Percentiles rank a stretch among this genome's conserved stretches.
Conservation (phyloP, 2,888 invertebrate genomes). For the Tanypteryx hageni region DNA sequence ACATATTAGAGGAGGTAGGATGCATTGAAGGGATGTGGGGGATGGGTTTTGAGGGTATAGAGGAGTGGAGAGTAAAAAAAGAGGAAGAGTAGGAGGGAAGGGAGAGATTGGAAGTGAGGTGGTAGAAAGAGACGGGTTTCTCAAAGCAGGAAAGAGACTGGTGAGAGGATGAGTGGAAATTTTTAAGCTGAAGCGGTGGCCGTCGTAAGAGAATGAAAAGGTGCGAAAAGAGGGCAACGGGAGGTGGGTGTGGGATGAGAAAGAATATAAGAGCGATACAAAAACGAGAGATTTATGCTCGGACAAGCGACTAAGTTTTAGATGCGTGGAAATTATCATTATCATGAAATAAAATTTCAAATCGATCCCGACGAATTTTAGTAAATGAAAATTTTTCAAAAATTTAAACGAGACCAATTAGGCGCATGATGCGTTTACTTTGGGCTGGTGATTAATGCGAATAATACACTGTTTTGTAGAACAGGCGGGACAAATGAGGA, state of each 20-base stretch:
- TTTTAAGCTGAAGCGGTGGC: neutral
- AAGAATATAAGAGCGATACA: neutral
- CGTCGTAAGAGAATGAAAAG: no score
- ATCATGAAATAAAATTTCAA: no score
- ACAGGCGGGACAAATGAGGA: slow-evolving; percentile 10
- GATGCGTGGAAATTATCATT: no score
- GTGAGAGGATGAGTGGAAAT: neutral
- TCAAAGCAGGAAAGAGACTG: neutral
- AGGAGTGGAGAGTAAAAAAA: neutral
- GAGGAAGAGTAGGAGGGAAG: neutral
- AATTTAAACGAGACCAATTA: neutral
- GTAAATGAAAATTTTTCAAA: no score
- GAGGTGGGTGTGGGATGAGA: neutral
- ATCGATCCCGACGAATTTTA: no score
- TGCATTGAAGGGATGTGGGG: neutral
- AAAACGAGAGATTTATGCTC: no score
- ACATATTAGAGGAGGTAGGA: neutral
- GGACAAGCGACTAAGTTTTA: no score
- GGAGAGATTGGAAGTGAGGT: neutral
- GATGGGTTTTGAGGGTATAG: neutral
- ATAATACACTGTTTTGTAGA: slow-evolving; percentile 16
- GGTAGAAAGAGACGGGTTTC: neutral
- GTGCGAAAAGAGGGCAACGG: neutral
- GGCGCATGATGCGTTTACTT: neutral
- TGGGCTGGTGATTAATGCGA: neutral